Base-by-base conservation (phyloP, 2,888 invertebrate species). In the Invenusta paracnida region DNA sequence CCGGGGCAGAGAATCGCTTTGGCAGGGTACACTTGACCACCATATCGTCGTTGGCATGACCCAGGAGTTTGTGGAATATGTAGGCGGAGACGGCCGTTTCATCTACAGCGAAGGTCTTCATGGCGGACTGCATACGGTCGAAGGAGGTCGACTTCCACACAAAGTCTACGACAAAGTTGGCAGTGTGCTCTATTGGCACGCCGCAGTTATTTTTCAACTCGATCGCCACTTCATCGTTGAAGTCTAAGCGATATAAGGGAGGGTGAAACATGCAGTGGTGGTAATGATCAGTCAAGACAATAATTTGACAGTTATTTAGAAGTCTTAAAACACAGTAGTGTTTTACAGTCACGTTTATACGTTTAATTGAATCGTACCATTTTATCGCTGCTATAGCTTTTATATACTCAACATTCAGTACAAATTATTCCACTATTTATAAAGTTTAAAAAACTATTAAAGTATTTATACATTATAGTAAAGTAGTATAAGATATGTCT, bases 131-230 rank as follows among this genome's bases (percentile, higher is more conserved):
- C 98, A 99, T 99, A 89, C 97, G 95, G 92, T 98, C 98, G 92
- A 98, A 98, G 29, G 96, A 96, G 0, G 98, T 98, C 88, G 97
- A 96, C 92, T 98, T 98, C 98, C 98, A 98, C 84, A 98, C 98
- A 91, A 98, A 99, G 92, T 99, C 98, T 0, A 98, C 96, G 0
- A 96, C 96, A 92, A 98, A 99, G 92, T 96, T 97, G 88, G 96
- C 95, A 83, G 95, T 95, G 91, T 96, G 96, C 89, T 98, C 97
- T 0, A 95, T 94, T 0, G 98, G 98, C 0, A 95, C 94, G 88
- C 95, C 95, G 27, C 82, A 82, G 2, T 29, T 30, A n/a, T 82
- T 82, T 90, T 98, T 98, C 90, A 99, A 92, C 91, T 99, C 99
- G 66, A 99, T 94, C 0, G 98, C 98, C 23, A 99, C 96, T 91